Conservation (phyloP, 2,797 vertebrate species). For the Pelodytes ibericus region DNA sequence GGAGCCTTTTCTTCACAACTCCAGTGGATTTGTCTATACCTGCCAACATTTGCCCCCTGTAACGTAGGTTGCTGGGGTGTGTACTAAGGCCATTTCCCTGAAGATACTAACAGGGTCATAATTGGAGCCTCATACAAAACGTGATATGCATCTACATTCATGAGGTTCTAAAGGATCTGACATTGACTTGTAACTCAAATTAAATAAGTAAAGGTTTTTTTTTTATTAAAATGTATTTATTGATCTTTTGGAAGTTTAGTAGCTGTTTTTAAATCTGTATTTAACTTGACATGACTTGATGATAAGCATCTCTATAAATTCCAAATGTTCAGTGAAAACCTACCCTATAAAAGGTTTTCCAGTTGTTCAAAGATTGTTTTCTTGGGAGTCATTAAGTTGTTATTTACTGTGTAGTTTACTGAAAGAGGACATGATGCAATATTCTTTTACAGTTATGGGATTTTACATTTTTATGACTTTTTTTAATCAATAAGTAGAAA, state of each 20-base stretch:
- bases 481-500: slow-evolving; percentile 36
- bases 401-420: slow-evolving; percentile 30
- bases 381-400: slow-evolving; percentile 10
- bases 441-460: slow-evolving; percentile 31
- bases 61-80: too few species aligned
- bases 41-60: too few species aligned
- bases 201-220: not conserved
- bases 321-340: slow-evolving; percentile 2
- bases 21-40: too few species aligned
- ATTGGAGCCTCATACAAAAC: too few species aligned
- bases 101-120: too few species aligned
- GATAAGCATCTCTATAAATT: slow-evolving; percentile 17
- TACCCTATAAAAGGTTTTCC: not conserved
- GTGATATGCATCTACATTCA: too few species aligned
- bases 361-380: slow-evolving; percentile 17
- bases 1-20: too few species aligned
- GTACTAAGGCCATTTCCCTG: too few species aligned
- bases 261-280: not conserved
- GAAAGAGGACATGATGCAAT: slow-evolving; percentile 15
- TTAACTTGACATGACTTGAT: not conserved
- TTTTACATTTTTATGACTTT: slow-evolving; percentile 33
- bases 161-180: not conserved
- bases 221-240: not conserved
- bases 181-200: not conserved
- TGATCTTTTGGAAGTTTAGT: not conserved